These are phyloP conservation scores for Leptinotarsa lineolata DNA, from an alignment of 1,140 invertebrate genomes.

Conservation along the genomic window DNA sequence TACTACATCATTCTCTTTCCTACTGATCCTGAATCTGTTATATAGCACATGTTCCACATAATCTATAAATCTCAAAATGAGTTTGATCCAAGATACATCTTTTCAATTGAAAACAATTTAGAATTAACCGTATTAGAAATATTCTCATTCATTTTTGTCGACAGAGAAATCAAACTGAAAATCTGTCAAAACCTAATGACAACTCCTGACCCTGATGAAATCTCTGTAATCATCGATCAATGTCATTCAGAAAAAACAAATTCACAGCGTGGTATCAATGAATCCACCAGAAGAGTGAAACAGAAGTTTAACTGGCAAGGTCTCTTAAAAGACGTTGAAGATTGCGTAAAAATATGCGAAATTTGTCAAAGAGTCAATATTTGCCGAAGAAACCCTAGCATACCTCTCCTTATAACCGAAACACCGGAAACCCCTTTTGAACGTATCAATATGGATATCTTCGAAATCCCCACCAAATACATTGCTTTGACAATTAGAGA, in stretches of 20 bases:
- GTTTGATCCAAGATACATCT: too few relatives aligned
- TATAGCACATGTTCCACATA: too few relatives aligned
- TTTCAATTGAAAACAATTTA: too few relatives aligned
- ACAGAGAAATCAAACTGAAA: conserved; percentile 19
- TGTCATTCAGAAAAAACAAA: conserved; percentile 22
- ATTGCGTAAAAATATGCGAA: conserved; percentile 26
- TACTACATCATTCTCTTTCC: too few relatives aligned
- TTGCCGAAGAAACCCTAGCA: conserved; percentile 28
- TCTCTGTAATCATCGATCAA: conserved; percentile 24
- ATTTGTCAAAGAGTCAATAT: conserved; percentile 32
- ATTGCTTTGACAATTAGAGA: too few relatives aligned
- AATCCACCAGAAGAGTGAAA: conserved; percentile 23
- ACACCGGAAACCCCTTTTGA: conserved; percentile 26
- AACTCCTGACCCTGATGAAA: conserved; percentile 20
- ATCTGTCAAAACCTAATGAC: conserved; percentile 28
- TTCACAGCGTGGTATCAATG: conserved; percentile 26
- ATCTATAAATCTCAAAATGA: too few relatives aligned
- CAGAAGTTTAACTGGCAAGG: conserved; percentile 29
- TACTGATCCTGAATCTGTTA: too few relatives aligned
- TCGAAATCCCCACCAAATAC: too few relatives aligned
- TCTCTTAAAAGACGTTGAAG: conserved; percentile 23
- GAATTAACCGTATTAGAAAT: too few relatives aligned
- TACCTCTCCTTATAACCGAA: conserved; percentile 27
- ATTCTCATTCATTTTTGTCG: too few relatives aligned
- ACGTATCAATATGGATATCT: too few relatives aligned